Base-by-base conservation (phyloP, 2,888 invertebrate genomes). In the Limnephilus rhombicus region DNA sequence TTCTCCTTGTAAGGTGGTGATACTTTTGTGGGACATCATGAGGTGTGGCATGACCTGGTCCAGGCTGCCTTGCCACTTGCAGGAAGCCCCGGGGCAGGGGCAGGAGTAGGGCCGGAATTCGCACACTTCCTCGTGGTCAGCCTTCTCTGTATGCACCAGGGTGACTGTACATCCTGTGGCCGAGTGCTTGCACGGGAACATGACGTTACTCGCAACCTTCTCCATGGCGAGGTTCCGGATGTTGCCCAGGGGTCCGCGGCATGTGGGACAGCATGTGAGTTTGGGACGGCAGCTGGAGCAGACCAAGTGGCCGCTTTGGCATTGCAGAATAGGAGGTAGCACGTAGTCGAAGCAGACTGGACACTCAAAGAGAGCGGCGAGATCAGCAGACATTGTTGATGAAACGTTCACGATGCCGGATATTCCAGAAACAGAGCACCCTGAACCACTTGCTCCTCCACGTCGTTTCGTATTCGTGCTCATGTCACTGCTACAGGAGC, bases 301-400 rank as follows among this genome's bases (percentile, higher is more conserved):
- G 93, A 99, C 99, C 94, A 99, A 97, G 96, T 99, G 99, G 93
- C 99, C 99, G 95, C 99, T 99, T 95, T 99, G 99, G 95, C 99
- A 99, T 96, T 99, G 99, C 95, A 99, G 97, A 94, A 99, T 99
- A 81, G 99, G 99, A 94, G 99, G 99, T 95, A 99, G 96, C 94
- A 99, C 99, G 97, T 99, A 99, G 96, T 99, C 99, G 95, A 99
- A 99, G 96, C 99, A 99, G 94, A 99, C 99, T 80, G 99, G 99
- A 95, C 99, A 99, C 95, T 99, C 99, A 95, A 99, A 99, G 90
- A 99, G 96, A 93, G 98, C 98, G 94, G 99, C 98, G 94, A 99
- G 96, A 95, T 99, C 99, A 94, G 98, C 98, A 90, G 98, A 98
- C 96, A 98, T 97, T 94, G 97, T 97, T 94, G 97, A 96, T 49